phyloP scores from a whole-genome alignment of 2,113 vertebrate species.

The Gila orcuttii region DNA sequence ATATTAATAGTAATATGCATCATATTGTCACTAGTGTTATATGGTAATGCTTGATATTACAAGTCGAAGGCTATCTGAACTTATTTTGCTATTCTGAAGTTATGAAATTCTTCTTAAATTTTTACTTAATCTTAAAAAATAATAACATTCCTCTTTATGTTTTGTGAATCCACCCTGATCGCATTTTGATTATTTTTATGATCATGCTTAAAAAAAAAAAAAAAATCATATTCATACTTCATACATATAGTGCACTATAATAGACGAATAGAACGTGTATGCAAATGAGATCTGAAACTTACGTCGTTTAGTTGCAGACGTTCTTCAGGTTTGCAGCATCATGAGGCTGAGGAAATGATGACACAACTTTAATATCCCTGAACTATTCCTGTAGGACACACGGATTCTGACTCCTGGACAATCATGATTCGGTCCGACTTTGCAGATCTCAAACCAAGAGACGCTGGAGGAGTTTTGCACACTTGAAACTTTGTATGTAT shows the following conservation, averaged over 20 bases:
- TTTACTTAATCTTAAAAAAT: no score
- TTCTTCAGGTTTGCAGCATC: neutral
- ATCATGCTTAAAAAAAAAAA: no score
- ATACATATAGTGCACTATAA: slow-evolving; percentile 30
- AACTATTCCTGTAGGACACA: neutral
- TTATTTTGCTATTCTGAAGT: no score
- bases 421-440: neutral
- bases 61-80: no score
- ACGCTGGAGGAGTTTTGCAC: slow-evolving; percentile 5
- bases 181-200: no score
- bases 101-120: no score
- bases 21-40: no score
- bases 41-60: no score
- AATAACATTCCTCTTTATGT: no score
- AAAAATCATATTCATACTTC: no score
- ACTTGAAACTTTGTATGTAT: slow-evolving; percentile 51
- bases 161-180: no score
- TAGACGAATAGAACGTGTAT: neutral
- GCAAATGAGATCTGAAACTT: neutral
- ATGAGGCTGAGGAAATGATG: neutral
- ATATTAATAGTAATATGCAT: no score
- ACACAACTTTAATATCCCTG: neutral
- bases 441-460: neutral
- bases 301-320: neutral
- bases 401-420: neutral